A percentile compares a stretch with the other conserved stretches of the same genome.
Evolutionary conservation across 2,797 vertebrate genomes (phyloP).

Genomic region (Fratercula arctica): DNA sequence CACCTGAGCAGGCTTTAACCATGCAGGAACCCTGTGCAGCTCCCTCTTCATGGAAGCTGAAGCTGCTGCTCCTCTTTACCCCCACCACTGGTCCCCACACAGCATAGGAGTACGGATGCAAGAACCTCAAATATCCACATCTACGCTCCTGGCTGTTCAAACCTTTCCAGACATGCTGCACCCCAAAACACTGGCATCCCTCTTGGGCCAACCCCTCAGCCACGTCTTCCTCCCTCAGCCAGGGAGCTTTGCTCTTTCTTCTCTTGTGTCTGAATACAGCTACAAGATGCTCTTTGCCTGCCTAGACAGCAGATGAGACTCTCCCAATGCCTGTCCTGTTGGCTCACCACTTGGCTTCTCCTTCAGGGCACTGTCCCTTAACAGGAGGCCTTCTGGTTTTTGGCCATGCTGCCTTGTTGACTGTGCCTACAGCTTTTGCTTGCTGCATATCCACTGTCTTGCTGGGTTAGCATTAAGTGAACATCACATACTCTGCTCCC

Average conservation of each 20-base stretch:
- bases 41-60: neutral
- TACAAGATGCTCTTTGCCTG: neutral
- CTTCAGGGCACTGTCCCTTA: neutral
- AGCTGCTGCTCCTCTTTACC: neutral
- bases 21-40: neutral
- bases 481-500: neutral
- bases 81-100: neutral
- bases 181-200: neutral
- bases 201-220: neutral
- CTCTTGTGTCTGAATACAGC: neutral
- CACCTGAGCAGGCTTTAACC: neutral
- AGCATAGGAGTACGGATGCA: neutral
- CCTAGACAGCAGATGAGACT: neutral
- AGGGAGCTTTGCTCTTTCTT: neutral
- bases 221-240: accelerated
- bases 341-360: neutral
- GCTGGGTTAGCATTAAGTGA: constrained; percentile 12
- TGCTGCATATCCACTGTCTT: neutral
- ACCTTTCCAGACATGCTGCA: neutral
- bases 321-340: neutral
- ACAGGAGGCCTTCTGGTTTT: neutral
- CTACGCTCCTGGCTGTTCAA: accelerated
- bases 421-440: neutral
- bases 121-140: neutral
- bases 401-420: neutral